Base-by-base conservation (phyloP, 64 coral and sea anemone species). In the Catalaphyllia jardinei region DNA sequence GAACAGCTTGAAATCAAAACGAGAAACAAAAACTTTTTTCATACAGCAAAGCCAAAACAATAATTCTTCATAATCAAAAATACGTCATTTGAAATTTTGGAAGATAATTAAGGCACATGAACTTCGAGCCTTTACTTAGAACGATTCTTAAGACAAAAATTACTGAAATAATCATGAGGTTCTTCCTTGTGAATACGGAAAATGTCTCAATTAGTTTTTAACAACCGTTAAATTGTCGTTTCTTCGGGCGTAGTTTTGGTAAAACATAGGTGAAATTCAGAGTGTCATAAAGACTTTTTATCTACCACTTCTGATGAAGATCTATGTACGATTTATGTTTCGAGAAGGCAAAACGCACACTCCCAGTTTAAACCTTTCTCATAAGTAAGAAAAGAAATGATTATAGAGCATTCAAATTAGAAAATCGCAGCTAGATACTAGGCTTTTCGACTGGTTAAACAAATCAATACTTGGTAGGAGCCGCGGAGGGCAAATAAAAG, bases 1-100 rank as follows among this genome's bases (percentile, higher is more conserved):
- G 22, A 69, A 85, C 81, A 85, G 81, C 63, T 69, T 85, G 81
- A 85, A 85, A 71, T 85, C 62, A 51, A 85, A 85, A 71, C 63
- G 69, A 69, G 63, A 71, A 71, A 85, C 52, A 42, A 85, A 85
- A 85, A 24, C 14, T 51, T 38, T 85, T 25, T 85, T 71, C 39
- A 71, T 24, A 51, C 9, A 38, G 39, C 33, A 85, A 71, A 61
- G 10, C 67, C 62, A 51, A 71, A 85, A 71, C 81, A 71, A 49
- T 50, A 50, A 10, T 24, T 39, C 7, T 85, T 29, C 38, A 27
- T 50, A 29, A 71, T 11, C 9, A 85, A 29, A 85, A 51, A 65
- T 71, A 71, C 0, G 39, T 19, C 14, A 50, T 69, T 69, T 25
- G 65, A 46, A 46, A n/a, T 11, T 49, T n/a, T 51, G 74, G 39